A percentile compares a stretch with the other conserved stretches of the same genome.
Conservation (phyloP, 2,797 vertebrate genomes). For the Sternarchorhynchus goeldii region DNA sequence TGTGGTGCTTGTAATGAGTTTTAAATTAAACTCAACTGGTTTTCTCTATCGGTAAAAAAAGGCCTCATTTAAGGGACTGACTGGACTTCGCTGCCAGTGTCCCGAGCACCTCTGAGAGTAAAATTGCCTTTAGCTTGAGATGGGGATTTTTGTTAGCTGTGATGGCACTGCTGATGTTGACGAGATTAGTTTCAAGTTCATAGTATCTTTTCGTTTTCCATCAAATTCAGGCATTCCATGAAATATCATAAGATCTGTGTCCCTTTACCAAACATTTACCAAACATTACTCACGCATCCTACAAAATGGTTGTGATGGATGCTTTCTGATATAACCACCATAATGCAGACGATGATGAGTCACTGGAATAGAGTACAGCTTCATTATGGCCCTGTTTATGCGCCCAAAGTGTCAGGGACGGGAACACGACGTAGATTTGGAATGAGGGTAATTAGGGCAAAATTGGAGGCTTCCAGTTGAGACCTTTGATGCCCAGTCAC, state of each 20-base stretch:
- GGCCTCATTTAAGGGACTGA: conserved; percentile 36
- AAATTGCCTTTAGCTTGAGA: conserved; percentile 51
- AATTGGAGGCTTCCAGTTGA: conserved; percentile 28
- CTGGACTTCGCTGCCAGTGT: conserved; percentile 45
- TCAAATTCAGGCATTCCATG: not conserved
- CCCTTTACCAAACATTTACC: not conserved
- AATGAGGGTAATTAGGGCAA: conserved; percentile 31
- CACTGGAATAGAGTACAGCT: conserved; percentile 20
- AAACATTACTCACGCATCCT: not conserved
- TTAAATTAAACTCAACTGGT: conserved; percentile 50
- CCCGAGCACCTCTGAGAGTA: conserved; percentile 40
- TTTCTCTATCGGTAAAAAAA: conserved; percentile 35
- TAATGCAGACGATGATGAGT: conserved; percentile 2
- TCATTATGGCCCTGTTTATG: conserved; percentile 38
- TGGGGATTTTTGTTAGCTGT: conserved; percentile 49
- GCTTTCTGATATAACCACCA: conserved; percentile 1
- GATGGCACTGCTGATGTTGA: conserved; percentile 18
- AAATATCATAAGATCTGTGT: not conserved
- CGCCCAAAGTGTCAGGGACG: conserved; percentile 34
- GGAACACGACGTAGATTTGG: conserved; percentile 21
- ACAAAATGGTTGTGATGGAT: not conserved
- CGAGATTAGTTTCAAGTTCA: conserved; percentile 21
- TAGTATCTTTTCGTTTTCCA: not conserved
- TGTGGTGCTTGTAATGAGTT: conserved; percentile 52
- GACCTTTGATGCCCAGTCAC: conserved; percentile 37